These are phyloP conservation scores for Calliphora vicina DNA, from an alignment of 1,140 invertebrate genomes.

Conservation along the genomic window DNA sequence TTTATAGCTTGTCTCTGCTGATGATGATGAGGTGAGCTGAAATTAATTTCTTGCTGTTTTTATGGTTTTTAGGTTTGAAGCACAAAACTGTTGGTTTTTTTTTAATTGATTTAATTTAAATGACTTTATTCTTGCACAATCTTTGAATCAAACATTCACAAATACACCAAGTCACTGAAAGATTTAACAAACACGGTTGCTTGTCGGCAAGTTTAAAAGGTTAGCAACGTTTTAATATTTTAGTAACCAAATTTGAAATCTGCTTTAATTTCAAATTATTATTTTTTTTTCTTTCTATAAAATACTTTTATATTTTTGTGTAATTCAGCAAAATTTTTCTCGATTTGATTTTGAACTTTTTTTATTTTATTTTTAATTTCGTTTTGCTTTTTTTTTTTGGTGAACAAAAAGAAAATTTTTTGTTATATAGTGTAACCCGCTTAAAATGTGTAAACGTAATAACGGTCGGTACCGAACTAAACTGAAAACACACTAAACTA, in stretches of 20 bases:
- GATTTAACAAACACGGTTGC: no score
- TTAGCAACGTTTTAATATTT: no score
- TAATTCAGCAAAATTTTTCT: no score
- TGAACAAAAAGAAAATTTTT: background rate
- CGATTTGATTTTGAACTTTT: background rate
- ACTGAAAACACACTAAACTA: background rate
- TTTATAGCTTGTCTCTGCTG: background rate
- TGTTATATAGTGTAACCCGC: background rate
- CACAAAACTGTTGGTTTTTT: no score
- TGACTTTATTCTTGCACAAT: background rate
- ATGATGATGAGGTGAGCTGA: background rate
- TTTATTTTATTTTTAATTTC: background rate
- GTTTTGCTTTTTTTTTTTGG: background rate
- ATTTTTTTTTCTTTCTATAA: no score
- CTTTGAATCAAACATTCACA: no score
- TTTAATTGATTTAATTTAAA: background rate
- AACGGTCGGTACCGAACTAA: constrained; percentile 12
- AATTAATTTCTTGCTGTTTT: background rate
- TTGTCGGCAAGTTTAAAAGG: no score
- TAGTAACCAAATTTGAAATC: no score
- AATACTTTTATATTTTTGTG: no score
- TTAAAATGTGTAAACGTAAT: background rate
- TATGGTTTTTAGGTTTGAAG: background rate
- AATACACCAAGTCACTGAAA: no score
- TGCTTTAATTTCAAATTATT: no score